phyloP scores from a whole-genome alignment of 2,888 invertebrate genomes.

The Cephus rjabovi region DNA sequence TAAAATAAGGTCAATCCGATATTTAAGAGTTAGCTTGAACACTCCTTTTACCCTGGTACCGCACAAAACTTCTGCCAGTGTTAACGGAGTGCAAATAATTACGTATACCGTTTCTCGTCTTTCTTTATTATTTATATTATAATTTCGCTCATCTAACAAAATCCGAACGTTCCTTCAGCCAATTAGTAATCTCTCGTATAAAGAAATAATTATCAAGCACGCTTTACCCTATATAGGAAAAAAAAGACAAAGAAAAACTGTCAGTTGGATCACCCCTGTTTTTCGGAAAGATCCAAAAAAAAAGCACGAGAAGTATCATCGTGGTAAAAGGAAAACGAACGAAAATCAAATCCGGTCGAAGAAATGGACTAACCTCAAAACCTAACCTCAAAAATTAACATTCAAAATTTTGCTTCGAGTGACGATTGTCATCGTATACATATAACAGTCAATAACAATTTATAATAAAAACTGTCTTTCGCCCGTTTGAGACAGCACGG shows the following conservation, averaged over 20 bases:
- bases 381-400: not conserved
- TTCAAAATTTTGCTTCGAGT: not conserved
- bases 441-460: not conserved
- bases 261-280: constrained; percentile 41
- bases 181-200: not conserved
- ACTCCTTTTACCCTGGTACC: not conserved
- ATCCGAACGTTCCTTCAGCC: not conserved
- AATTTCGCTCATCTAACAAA: not conserved
- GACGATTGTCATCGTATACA: not conserved
- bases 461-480: not conserved
- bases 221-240: not conserved
- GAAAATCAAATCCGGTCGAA: not conserved
- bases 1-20: constrained; percentile 15
- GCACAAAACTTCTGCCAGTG: not conserved
- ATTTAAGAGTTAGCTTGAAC: not conserved
- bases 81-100: not conserved
- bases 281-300: constrained; percentile 31
- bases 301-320: not conserved
- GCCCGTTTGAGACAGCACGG: not conserved
- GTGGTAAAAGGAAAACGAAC: not conserved
- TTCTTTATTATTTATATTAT: not conserved
- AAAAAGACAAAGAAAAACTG: constrained; percentile 23
- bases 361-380: not conserved
- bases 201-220: not conserved
- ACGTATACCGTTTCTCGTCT: not conserved